Evolutionary conservation across 2,113 vertebrate species (phyloP), one percentile per base, ranked within the genome.

Genomic region (Menidia beryllina): DNA sequence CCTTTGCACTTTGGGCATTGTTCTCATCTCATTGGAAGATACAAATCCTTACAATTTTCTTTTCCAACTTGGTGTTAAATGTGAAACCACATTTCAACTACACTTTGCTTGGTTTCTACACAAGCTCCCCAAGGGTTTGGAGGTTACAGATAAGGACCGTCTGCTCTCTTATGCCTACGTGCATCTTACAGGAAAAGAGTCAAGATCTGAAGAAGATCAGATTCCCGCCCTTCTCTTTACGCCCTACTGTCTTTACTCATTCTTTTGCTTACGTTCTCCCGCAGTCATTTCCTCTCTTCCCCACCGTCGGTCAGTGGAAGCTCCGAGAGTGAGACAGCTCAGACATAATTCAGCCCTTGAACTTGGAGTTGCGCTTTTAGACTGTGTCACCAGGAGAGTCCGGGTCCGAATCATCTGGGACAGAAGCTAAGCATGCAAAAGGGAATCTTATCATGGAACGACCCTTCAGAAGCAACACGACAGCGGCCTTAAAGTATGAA

Each of bases 261-360:
- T 83, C 41, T 45, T 69, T 30, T 57, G 63, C 69, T 80, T 63
- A 63, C 11, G 36, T 73, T 76, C 38, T 52, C 54, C 60, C 39
- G 72, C 69, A 45, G 83, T 69, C 59, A 49, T 74, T 88, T 91
- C 80, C 86, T 81, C 39, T 80, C 72, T 57, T 50, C 58, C 54
- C 64, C 38, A 45, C 21, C 21, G 82, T 86, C 81, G 82, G 83
- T 87, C 82, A 84, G 75, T 34, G 19, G 61, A 79, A 34, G 39
- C 67, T 54, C 34, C 25, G 9, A 70, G 58, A 49, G 60, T 56
- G 64, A 78, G 67, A 55, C 24, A 45, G 52, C 73, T 72, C 49
- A 69, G 72, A 71, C 61, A 7, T 30, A 48, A 21, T 52, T 72
- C 67, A 79, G 53, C 60, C 67, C 51, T 53, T 55, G 62, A 23